A percentile compares a stretch with the other conserved stretches of the same genome.
Conservation (phyloP, 2,888 invertebrate species). For the Galeruca laticollis region DNA sequence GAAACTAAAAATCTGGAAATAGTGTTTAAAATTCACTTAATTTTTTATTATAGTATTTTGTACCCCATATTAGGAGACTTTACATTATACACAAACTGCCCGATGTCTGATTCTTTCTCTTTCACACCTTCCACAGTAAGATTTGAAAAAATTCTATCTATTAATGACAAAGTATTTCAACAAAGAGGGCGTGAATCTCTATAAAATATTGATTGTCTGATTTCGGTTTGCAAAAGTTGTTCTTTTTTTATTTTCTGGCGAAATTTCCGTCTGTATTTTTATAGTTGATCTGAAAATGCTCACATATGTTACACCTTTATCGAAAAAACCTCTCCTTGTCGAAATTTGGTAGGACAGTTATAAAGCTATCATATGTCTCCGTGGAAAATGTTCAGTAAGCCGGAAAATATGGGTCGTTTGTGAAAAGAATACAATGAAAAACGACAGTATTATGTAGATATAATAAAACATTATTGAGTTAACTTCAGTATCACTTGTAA, state of each 20-base stretch:
- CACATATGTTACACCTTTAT: slow-evolving; percentile 2
- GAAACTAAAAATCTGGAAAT: no score
- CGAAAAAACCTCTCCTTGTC: not conserved
- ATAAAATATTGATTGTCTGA: not conserved
- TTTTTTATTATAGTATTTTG: no score
- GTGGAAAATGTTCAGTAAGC: slow-evolving; percentile 1
- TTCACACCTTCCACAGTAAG: no score
- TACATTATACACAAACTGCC: no score
- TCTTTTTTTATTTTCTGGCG: no score
- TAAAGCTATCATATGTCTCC: not conserved
- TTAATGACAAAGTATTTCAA: no score
- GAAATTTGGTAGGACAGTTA: slow-evolving; percentile 4
- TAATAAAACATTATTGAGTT: not conserved
- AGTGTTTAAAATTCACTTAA: no score
- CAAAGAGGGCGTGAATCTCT: no score
- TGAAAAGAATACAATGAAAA: not conserved
- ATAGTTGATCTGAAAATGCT: not conserved
- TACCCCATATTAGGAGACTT: no score
- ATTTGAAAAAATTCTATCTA: no score
- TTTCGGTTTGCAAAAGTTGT: not conserved
- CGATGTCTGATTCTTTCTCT: no score
- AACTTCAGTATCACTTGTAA: not conserved
- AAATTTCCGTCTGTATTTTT: not conserved
- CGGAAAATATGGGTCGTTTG: not conserved
- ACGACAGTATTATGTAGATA: not conserved